Evolutionary conservation across 2,888 invertebrate species (phyloP).

Genomic region (Diaperis boleti): DNA sequence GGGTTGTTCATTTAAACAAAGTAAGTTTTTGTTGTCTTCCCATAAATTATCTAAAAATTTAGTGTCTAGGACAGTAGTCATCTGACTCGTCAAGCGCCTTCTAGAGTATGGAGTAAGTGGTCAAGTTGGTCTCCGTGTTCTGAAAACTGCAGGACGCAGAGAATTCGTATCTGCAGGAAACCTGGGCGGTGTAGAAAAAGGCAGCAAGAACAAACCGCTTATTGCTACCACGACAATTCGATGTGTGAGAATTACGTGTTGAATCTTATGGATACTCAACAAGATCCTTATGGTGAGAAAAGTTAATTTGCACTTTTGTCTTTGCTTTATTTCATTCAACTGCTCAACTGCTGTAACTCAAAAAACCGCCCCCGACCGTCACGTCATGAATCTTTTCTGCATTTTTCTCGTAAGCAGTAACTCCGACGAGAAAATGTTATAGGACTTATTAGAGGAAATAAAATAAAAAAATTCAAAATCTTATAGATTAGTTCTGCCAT

Average conservation of each 20-base stretch:
- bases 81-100: slow-evolving; percentile 55
- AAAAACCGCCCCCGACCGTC: too few species aligned
- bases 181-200: slow-evolving; percentile 81
- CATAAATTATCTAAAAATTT: slow-evolving; percentile 10
- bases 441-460: too few species aligned
- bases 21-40: slow-evolving; percentile 42
- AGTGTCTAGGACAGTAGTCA: slow-evolving; percentile 58
- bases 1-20: slow-evolving; percentile 57
- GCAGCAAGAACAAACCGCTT: slow-evolving; percentile 84
- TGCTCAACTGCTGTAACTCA: too few species aligned
- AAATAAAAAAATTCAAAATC: too few species aligned
- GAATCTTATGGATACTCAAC: slow-evolving; percentile 62
- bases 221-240: slow-evolving; percentile 86
- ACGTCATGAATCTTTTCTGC: too few species aligned
- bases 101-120: slow-evolving; percentile 80
- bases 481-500: too few species aligned
- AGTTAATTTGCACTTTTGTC: background rate
- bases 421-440: too few species aligned
- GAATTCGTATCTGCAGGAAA: slow-evolving; percentile 82
- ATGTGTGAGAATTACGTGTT: slow-evolving; percentile 80
- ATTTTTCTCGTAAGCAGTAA: too few species aligned
- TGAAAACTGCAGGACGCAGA: slow-evolving; percentile 81
- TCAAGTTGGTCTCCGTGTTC: slow-evolving; percentile 87
- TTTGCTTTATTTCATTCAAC: too few species aligned
- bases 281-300: slow-evolving; percentile 41